Percentiles rank a stretch among this genome's conserved stretches.
Evolutionary conservation across 2,797 vertebrate genomes (phyloP).

Genomic region (Bucorvus abyssinicus): DNA sequence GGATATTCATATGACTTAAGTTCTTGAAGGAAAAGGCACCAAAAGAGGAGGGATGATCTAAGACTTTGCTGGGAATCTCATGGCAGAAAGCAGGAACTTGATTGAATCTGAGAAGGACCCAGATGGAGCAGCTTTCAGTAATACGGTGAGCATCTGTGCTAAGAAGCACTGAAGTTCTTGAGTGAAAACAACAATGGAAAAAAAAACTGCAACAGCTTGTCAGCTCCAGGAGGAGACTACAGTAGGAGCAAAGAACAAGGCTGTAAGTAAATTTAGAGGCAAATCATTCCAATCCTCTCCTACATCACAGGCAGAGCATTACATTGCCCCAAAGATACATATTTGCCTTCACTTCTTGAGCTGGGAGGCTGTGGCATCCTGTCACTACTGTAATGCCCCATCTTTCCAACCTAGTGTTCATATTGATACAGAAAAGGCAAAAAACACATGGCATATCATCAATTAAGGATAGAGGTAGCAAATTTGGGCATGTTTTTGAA

Average conservation of each 20-base stretch:
- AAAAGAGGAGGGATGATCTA: neutral
- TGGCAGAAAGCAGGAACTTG: neutral
- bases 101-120: neutral
- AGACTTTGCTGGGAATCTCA: neutral
- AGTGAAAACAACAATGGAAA: neutral
- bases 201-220: accelerated
- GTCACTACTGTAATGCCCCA: neutral
- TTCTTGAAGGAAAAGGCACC: neutral
- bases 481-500: accelerated
- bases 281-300: neutral
- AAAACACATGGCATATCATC: neutral
- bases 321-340: neutral
- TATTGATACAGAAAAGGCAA: neutral
- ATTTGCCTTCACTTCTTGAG: neutral
- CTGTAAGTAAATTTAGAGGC: neutral
- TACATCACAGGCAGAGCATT: neutral
- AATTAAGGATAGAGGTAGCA: neutral
- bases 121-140: neutral
- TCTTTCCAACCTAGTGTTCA: neutral
- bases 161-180: neutral
- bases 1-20: neutral
- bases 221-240: neutral
- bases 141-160: neutral
- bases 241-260: neutral
- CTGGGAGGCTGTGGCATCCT: neutral